These are phyloP conservation scores for Chironex yamaguchii DNA, from an alignment of 30 jellyfish, hydroid and myxozoan genomes.

Conservation along the genomic window DNA sequence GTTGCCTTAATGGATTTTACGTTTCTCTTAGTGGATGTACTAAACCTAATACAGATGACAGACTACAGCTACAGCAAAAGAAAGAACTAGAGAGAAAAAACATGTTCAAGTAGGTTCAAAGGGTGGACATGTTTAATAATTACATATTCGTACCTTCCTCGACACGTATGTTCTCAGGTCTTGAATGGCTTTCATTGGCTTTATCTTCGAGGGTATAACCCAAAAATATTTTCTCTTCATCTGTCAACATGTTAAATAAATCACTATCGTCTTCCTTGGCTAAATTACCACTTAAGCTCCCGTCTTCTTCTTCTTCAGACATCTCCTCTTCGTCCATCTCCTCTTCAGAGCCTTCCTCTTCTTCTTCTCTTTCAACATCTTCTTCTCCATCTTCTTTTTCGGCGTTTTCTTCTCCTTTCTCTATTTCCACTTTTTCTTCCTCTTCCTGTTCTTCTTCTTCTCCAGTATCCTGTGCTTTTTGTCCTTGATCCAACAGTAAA, in stretches of 20 bases:
- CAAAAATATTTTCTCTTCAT: constrained; percentile 71
- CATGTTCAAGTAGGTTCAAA: too few species aligned
- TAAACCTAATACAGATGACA: too few species aligned
- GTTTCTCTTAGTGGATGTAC: too few species aligned
- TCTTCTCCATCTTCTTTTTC: constrained; percentile 16
- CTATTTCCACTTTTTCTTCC: constrained; percentile 24
- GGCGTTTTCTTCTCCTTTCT: not conserved
- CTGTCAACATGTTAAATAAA: constrained; percentile 44
- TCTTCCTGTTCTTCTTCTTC: constrained; percentile 32
- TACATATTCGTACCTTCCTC: too few species aligned
- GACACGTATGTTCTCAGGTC: too few species aligned
- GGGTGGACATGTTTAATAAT: too few species aligned
- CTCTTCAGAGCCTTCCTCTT: not conserved
- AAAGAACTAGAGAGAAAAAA: too few species aligned
- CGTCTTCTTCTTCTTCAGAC: not conserved
- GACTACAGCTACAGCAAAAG: too few species aligned
- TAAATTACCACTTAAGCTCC: not conserved
- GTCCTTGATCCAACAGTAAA: not conserved
- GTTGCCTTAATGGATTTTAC: too few species aligned
- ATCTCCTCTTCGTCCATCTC: not conserved
- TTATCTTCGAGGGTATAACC: not conserved
- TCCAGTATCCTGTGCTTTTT: not conserved
- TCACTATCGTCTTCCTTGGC: constrained; percentile 31
- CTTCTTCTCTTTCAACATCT: constrained; percentile 7
- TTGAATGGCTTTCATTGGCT: too few species aligned